phyloP scores from a whole-genome alignment of 1,140 invertebrate genomes.

The Drusus annulatus region DNA sequence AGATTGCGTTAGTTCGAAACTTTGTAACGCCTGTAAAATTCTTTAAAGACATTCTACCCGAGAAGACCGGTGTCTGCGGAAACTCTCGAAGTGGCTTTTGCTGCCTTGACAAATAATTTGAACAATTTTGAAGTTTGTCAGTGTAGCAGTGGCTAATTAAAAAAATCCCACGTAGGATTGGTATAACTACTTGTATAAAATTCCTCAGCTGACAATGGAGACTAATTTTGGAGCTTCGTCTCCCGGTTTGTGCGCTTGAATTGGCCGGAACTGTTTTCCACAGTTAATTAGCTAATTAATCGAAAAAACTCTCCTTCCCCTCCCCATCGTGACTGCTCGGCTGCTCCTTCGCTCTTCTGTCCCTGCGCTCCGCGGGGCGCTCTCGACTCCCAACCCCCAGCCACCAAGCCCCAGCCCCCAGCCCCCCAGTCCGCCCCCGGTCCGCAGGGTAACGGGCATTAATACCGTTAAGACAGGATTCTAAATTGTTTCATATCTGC shows the following conservation, averaged over 20 bases:
- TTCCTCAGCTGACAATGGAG: neutral
- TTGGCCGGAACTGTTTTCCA: constrained; percentile 8
- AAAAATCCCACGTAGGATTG: neutral
- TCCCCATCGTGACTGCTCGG: too few relatives aligned
- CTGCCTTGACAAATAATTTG: neutral
- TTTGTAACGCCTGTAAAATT: too few relatives aligned
- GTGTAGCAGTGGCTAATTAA: neutral
- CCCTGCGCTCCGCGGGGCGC: too few relatives aligned
- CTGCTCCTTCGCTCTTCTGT: too few relatives aligned
- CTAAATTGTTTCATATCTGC: constrained; percentile 33
- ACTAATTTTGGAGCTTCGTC: constrained; percentile 20
- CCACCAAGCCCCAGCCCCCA: too few relatives aligned
- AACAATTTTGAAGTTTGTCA: neutral
- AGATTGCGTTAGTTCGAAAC: too few relatives aligned
- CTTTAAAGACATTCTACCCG: too few relatives aligned
- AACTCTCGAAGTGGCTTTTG: neutral
- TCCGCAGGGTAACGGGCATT: neutral
- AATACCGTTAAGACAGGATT: constrained; percentile 21
- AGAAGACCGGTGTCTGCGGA: too few relatives aligned
- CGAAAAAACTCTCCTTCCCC: constrained; percentile 28
- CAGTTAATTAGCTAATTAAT: constrained; percentile 47
- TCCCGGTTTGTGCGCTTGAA: constrained; percentile 7
- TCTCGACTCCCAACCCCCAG: too few relatives aligned
- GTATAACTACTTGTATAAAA: neutral
- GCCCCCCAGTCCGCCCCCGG: too few relatives aligned